Evolutionary conservation across 2,888 invertebrate genomes (phyloP).

Genomic region (Heteropelma amictum): DNA sequence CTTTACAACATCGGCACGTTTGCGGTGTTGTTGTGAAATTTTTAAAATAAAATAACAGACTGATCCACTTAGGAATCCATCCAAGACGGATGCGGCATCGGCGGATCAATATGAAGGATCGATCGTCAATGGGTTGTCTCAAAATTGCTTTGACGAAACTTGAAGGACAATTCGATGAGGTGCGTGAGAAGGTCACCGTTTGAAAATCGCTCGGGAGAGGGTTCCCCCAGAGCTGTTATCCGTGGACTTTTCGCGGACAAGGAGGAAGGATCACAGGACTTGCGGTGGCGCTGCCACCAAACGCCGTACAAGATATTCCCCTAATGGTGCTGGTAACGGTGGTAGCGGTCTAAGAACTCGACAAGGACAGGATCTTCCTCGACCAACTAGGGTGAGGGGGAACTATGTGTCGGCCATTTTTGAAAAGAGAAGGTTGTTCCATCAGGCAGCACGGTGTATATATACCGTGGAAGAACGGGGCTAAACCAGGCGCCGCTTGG

Average conservation of each 20-base stretch:
- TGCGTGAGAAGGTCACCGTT: background rate
- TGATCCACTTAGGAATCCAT: no score
- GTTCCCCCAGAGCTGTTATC: background rate
- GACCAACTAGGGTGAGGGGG: background rate
- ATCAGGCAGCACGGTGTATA: slow-evolving; percentile 31
- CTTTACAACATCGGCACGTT: slow-evolving; percentile 8
- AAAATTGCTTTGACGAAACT: no score
- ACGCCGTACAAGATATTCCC: no score
- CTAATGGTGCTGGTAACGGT: slow-evolving; percentile 38
- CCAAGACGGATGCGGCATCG: no score
- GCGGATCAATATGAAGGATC: no score
- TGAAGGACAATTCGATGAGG: no score
- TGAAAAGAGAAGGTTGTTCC: slow-evolving; percentile 49
- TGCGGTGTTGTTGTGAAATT: slow-evolving; percentile 7
- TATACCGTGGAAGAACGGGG: slow-evolving; percentile 34
- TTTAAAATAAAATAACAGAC: no score
- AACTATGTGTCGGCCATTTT: slow-evolving; percentile 45
- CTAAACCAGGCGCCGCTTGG: slow-evolving; percentile 54
- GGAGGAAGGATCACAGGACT: slow-evolving; percentile 18
- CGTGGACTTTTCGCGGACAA: background rate
- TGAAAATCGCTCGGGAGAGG: background rate
- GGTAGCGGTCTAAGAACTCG: slow-evolving; percentile 28
- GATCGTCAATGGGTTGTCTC: no score
- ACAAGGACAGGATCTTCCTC: slow-evolving; percentile 15
- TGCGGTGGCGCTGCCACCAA: background rate